These are phyloP conservation scores for Mesochorus sp. DNA, from an alignment of 2,888 invertebrate species.

Conservation along the genomic window DNA sequence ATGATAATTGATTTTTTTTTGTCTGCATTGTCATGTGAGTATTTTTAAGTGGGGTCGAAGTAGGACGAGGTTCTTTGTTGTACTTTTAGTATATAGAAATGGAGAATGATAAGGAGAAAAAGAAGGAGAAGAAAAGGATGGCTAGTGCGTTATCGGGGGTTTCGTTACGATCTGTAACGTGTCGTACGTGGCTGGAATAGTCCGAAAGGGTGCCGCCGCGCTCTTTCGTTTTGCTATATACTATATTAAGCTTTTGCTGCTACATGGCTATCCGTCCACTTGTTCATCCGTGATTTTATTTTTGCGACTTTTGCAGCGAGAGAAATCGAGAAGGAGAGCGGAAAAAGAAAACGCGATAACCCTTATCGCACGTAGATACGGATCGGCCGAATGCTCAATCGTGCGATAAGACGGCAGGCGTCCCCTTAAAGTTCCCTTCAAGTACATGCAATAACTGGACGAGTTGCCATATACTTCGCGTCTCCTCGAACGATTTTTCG, in stretches of 20 bases:
- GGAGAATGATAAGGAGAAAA: background rate
- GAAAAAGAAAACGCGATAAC: slow-evolving; percentile 7
- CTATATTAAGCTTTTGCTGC: slow-evolving; percentile 7
- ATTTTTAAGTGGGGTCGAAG: background rate
- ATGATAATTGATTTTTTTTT: background rate
- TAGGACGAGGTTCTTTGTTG: background rate
- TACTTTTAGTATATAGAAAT: background rate
- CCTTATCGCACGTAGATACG: slow-evolving; percentile 48
- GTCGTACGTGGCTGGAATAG: slow-evolving; percentile 60
- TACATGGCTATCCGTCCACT: slow-evolving; percentile 42
- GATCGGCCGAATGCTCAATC: slow-evolving; percentile 58
- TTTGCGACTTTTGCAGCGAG: slow-evolving; percentile 35
- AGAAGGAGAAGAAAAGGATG: slow-evolving; percentile 27
- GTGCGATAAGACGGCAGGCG: slow-evolving; percentile 45
- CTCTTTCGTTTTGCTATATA: background rate
- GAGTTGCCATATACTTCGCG: slow-evolving; percentile 3
- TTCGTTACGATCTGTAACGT: slow-evolving; percentile 58
- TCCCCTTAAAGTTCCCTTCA: too few species aligned
- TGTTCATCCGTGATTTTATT: slow-evolving; percentile 60
- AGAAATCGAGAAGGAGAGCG: background rate
- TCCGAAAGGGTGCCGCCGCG: slow-evolving; percentile 19
- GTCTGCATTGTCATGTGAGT: background rate
- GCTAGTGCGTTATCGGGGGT: slow-evolving; percentile 48
- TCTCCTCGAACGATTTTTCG: slow-evolving; percentile 6
- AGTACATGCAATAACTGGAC: slow-evolving; percentile 41